Base-by-base conservation (phyloP, 1,140 invertebrate genomes). In the Polypedilum pembai region DNA sequence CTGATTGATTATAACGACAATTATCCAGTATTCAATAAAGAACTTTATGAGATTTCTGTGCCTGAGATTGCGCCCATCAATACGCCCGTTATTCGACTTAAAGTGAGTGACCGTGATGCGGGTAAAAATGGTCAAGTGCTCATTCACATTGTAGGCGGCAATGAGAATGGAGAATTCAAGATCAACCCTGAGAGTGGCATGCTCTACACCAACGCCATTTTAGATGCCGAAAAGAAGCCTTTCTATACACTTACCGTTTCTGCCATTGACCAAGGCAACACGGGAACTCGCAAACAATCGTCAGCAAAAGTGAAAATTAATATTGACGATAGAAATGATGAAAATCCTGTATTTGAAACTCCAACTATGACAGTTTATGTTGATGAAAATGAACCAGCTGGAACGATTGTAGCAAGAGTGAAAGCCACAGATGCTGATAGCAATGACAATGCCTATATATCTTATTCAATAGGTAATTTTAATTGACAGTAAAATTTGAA, bases 381-480 rank as follows among this genome's bases (percentile, higher is more conserved):
- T 1, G 88, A 93, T 74, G 96, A 98, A 83, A 98, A 98, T 81
- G 90, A 95, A 80, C 89, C 93, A 0, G 86, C 90, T 1, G 94
- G 94, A 0, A 90, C 91, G 0, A 87, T 88, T 3, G 93, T 98
- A 1, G 89, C 90, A 0, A 92, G 90, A 77, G 89, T 96, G 0
- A 86, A 87, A 17, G 96, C 95, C 0, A 88, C 87, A 72, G 97
- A 99, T 81, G 87, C 84, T 15, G 97, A 99, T 82, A 90, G 90
- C 3, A 94, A 93, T 1, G 95, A 98, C 79, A 99, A 99, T 83
- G 93, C 94, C 15, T 94, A 95, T 82, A 91, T 99, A 77, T 95
- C 93, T 0, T 98, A 96, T 84, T 94, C 92, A 76, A 92, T 97
- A 77, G 93, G 92, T 21, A 96, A 97, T 83, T 84, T 56, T 56